Evolutionary conservation across 2,113 vertebrate genomes (phyloP), one percentile per base, ranked within the genome.

Genomic region (Aphelocoma coerulescens): DNA sequence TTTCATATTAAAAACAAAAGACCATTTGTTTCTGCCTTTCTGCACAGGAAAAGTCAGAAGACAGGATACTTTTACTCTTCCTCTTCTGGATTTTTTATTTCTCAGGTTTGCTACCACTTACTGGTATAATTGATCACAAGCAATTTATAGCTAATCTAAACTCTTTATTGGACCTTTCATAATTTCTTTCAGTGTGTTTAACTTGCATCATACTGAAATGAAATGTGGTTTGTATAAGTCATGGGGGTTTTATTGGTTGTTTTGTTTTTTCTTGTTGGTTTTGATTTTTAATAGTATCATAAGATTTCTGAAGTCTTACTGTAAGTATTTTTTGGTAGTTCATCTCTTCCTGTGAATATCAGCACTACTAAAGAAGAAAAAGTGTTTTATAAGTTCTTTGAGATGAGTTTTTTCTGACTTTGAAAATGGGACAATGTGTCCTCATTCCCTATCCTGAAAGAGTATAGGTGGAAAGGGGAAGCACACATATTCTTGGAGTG

Each of bases 181-280:
- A 44, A 48, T 74, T 81, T 77, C 7, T 83, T 72, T 69, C 17
- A 30, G 1, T 54, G 4, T 58, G 11, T 57, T 4, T 21, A 52
- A 6, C 22, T 51, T 73, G 6, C 16, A 35, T 37, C 10, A 73
- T n/a, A 57, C 7, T 32, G 44, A 72, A 89, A 78, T 51, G 3
- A 82, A 80, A 51, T 16, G 1, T 20, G 4, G 2, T 59, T 46
- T 65, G 11, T 21, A 15, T 35, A 68, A 20, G 27, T 37, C 5
- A 19, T 23, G 27, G 5, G 5, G 27, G 5, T 0, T 10, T 51
- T 13, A 19, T 44, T 44, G 1, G 1, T 18, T 32, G 3, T 6
- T n/a, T 41, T 26, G 19, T 65, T 18, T 13, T 28, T 28, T 49
- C 7, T 58, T 49, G 12, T 23, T 48, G 7, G 1, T 9, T 27